Evolutionary conservation across 2,113 vertebrate species (phyloP).

Genomic region (Eudorcas thomsonii): DNA sequence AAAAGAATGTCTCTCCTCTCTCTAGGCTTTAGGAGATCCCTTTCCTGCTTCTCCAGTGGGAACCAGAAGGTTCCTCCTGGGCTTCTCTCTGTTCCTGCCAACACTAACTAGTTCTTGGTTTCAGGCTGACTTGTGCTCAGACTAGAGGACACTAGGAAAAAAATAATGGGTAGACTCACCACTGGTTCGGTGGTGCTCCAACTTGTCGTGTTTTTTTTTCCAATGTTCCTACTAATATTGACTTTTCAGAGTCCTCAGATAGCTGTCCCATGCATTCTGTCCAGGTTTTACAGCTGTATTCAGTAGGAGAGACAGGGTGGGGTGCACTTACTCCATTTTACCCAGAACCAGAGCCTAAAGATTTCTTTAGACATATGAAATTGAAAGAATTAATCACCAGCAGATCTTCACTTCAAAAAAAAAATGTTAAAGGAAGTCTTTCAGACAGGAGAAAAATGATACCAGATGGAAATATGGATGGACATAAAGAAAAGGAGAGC

Average conservation of each 20-base stretch:
- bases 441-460: constrained; percentile 12
- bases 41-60: background rate
- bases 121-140: background rate
- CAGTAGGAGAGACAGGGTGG: background rate
- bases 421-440: background rate
- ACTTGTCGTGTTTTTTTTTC: background rate
- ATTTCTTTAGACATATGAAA: background rate
- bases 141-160: background rate
- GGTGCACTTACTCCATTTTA: background rate
- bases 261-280: background rate
- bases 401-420: background rate
- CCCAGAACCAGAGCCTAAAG: background rate
- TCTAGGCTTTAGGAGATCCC: background rate
- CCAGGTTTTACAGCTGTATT: background rate
- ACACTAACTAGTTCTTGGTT: background rate
- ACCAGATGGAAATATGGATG: background rate
- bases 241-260: background rate
- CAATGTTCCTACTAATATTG: background rate
- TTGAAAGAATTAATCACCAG: background rate
- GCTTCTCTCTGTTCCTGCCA: background rate
- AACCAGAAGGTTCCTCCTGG: background rate
- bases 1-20: background rate
- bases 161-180: background rate
- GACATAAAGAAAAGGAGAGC: background rate
- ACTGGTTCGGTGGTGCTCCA: background rate